These are phyloP conservation scores for Watsonalla cultraria DNA, from an alignment of 2,888 invertebrate species.

Conservation along the genomic window DNA sequence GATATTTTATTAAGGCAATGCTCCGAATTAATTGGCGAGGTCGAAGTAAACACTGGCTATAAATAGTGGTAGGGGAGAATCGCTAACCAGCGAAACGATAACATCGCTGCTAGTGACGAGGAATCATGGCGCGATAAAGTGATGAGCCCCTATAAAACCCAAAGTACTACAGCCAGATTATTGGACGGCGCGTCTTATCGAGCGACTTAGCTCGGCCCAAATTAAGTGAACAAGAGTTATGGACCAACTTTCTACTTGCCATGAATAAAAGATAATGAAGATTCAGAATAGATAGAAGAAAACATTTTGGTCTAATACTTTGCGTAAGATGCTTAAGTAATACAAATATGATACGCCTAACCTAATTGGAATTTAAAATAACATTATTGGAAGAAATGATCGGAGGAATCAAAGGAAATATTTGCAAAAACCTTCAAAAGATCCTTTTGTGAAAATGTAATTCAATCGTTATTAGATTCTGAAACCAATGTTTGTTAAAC, in stretches of 20 bases:
- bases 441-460: conserved; percentile 49
- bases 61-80: conserved; percentile 39
- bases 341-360: background rate
- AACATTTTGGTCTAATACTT: conserved; percentile 37
- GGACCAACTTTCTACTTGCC: conserved; percentile 62
- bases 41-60: conserved; percentile 37
- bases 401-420: conserved; percentile 7
- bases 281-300: conserved; percentile 66
- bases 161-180: conserved; percentile 60
- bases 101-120: conserved; percentile 51
- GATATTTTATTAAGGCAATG: conserved; percentile 18
- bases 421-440: conserved; percentile 9
- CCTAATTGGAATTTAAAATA: background rate
- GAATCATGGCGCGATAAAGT: conserved; percentile 61
- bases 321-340: conserved; percentile 6
- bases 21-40: conserved; percentile 32
- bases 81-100: conserved; percentile 55
- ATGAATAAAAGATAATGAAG: conserved; percentile 70
- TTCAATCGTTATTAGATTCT: conserved; percentile 63
- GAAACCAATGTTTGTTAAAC: conserved; percentile 74
- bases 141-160: conserved; percentile 58
- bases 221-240: conserved; percentile 72
- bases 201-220: conserved; percentile 60
- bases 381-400: conserved; percentile 5
- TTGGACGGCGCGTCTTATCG: conserved; percentile 64